Conservation (phyloP, 2,888 invertebrate genomes). For the Caenorhabditis auriculariae region DNA sequence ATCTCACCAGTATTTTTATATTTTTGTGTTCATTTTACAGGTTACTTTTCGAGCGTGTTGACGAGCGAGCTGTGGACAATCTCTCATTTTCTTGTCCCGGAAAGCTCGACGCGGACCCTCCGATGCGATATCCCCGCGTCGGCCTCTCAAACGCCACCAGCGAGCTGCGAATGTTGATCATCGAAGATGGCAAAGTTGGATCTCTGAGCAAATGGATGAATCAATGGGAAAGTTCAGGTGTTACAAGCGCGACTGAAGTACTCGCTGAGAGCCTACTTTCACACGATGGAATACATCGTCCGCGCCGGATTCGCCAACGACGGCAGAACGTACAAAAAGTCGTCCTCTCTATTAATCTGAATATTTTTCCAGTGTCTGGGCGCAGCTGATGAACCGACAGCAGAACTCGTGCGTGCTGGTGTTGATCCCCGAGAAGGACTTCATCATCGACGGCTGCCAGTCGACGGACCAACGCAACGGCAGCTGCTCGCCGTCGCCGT, state of each 20-base stretch:
- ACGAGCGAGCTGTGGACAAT: constrained; percentile 81
- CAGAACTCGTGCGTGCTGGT: constrained; percentile 41
- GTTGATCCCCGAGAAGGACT: constrained; percentile 34
- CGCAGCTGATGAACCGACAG: constrained; percentile 40
- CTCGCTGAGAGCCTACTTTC: constrained; percentile 71
- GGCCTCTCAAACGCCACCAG: constrained; percentile 48
- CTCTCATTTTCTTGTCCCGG: constrained; percentile 70
- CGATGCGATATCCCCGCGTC: constrained; percentile 50
- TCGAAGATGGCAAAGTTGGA: constrained; percentile 20
- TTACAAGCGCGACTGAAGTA: constrained; percentile 28
- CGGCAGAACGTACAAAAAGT: constrained; percentile 77
- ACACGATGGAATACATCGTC: constrained; percentile 92
- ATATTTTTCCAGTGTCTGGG: constrained; percentile 41
- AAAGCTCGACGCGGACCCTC: too few species aligned
- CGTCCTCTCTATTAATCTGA: constrained; percentile 1
- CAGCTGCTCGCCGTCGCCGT: not conserved
- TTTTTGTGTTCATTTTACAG: too few species aligned
- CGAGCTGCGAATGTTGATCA: constrained; percentile 36
- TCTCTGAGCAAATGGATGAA: constrained; percentile 1
- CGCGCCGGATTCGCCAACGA: constrained; percentile 93
- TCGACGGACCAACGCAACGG: not conserved
- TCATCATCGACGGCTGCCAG: too few species aligned
- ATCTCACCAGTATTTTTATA: too few species aligned
- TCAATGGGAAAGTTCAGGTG: constrained; percentile 6
- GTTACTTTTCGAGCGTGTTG: constrained; percentile 70